Evolutionary conservation across 1,140 invertebrate species (phyloP).

Genomic region (Drosophila carrolli): DNA sequence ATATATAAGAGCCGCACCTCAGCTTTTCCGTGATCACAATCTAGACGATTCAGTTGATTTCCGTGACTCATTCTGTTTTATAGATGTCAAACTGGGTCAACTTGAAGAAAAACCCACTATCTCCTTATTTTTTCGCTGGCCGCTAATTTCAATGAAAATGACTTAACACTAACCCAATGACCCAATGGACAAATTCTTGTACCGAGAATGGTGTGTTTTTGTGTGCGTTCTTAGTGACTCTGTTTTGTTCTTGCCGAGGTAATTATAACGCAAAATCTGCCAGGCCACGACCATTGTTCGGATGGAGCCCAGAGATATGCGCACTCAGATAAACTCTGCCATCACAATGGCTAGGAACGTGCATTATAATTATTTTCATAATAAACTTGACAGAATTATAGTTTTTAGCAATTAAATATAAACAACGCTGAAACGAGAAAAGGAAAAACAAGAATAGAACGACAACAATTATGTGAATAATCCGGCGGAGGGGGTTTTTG

Average conservation of each 20-base stretch:
- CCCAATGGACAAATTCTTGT: constrained; percentile 80
- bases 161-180: constrained; percentile 82
- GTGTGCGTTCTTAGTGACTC: constrained; percentile 47
- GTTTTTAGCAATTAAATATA: constrained; percentile 81
- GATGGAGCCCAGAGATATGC: constrained; percentile 63
- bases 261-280: constrained; percentile 83
- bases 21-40: not conserved
- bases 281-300: constrained; percentile 72
- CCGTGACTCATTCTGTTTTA: constrained; percentile 7
- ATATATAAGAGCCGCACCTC: not conserved
- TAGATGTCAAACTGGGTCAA: constrained; percentile 41
- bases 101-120: constrained; percentile 28
- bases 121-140: constrained; percentile 22
- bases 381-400: constrained; percentile 82
- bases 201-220: constrained; percentile 59
- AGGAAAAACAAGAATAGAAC: constrained; percentile 47
- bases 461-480: constrained; percentile 71
- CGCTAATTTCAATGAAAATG: constrained; percentile 78
- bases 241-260: constrained; percentile 69
- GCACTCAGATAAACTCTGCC: constrained; percentile 73
- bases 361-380: constrained; percentile 83
- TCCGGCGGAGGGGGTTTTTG: constrained; percentile 21
- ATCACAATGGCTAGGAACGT: constrained; percentile 68
- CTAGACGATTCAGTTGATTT: constrained; percentile 19
- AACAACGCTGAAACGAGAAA: constrained; percentile 42